Base-by-base conservation (phyloP, 2,888 invertebrate species). In the Diabrotica balteata region DNA sequence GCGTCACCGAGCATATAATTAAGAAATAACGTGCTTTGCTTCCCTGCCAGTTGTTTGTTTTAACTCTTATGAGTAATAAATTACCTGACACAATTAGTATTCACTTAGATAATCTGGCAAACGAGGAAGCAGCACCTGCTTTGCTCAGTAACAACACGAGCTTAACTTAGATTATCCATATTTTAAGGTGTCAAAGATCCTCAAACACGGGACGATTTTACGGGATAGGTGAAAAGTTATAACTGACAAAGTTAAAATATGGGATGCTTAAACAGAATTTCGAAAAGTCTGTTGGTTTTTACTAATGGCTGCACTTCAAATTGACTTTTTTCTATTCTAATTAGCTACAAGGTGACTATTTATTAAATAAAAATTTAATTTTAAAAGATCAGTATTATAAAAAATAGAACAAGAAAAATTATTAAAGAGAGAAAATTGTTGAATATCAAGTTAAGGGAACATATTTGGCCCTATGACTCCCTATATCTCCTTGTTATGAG, bases 81-180 rank as follows among this genome's bases (percentile, higher is more conserved):
- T 72, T 68, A 72, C 44, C 61, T 65, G 52, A 62, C 64, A 68
- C 61, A 73, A 74, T 76, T 74, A 72, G 72, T 69, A 71, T 70
- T 60, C 73, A 73, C 74, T 75, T 72, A 74, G 72, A 75, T 69
- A 72, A 70, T 67, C 75, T 75, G 71, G 72, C 72, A 73, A 59
- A 62, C 59, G 54, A 65, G 66, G 65, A 70, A 70, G 65, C 63
- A 74, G 76, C 79, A 78, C 78, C 78, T 78, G 79, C 78, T 78
- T 74, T 68, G 75, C 78, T 77, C 75, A 72, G 71, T 78, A 63
- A 76, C 77, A 79, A 78, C 77, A 75, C 68, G 72, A 69, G 74
- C 79, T 78, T 77, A 77, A 75, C 74, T 77, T 76, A 79, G 78
- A 76, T 80, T 78, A 78, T 72, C 76, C 73, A 74, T 76, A 76